Evolutionary conservation across 2,113 vertebrate species (phyloP).

Genomic region (Plecturocebus donacophilus): DNA sequence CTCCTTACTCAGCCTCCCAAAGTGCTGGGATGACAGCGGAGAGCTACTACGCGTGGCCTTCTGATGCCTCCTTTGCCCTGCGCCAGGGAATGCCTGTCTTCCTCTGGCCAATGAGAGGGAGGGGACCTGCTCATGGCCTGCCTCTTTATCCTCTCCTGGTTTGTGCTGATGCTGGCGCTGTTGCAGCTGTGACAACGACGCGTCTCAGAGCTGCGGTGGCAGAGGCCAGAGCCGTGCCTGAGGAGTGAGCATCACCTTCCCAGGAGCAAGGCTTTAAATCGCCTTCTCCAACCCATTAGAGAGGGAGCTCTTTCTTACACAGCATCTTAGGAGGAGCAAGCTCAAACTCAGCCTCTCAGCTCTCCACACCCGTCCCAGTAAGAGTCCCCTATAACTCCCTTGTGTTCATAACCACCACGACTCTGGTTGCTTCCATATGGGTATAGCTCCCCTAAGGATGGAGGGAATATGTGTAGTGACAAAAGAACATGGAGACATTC

Average conservation of each 20-base stretch:
- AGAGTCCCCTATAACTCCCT: not conserved
- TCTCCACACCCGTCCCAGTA: not conserved
- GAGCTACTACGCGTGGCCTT: too few species aligned
- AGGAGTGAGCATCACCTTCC: not conserved
- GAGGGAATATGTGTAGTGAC: accelerated
- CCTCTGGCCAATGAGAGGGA: not conserved
- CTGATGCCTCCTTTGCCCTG: not conserved
- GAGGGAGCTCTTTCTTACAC: not conserved
- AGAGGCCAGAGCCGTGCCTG: accelerated
- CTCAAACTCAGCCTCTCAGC: not conserved
- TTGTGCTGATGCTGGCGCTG: not conserved
- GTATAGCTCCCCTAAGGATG: not conserved
- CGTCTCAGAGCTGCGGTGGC: not conserved
- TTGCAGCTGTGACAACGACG: accelerated
- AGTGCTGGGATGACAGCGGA: too few species aligned
- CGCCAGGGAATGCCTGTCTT: not conserved
- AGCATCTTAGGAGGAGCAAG: not conserved
- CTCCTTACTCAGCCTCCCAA: too few species aligned
- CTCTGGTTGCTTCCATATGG: not conserved
- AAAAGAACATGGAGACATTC: not conserved
- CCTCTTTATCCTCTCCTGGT: not conserved
- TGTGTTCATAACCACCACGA: not conserved
- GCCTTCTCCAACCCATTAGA: too few species aligned
- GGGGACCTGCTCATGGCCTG: not conserved
- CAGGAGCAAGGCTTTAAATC: not conserved